Conservation (phyloP, 2,888 invertebrate species). For the Eilema caniola region DNA sequence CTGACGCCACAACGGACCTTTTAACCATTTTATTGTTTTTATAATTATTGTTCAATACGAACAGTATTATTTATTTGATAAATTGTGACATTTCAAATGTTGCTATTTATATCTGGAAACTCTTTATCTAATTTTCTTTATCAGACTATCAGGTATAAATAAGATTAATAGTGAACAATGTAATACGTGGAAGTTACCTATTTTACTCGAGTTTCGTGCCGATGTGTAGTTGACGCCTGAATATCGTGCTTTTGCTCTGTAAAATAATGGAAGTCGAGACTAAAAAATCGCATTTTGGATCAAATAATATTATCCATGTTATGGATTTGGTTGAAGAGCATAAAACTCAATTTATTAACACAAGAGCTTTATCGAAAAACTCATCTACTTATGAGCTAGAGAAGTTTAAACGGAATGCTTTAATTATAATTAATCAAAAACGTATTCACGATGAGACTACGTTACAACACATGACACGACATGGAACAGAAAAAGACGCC, state of each 20-base stretch:
- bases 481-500: background rate
- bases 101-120: no score
- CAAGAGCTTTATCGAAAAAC: background rate
- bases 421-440: constrained; percentile 5
- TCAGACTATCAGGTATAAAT: background rate
- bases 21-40: no score
- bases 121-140: no score
- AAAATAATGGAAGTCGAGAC: background rate
- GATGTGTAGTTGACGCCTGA: background rate
- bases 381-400: constrained; percentile 4
- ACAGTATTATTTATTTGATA: no score
- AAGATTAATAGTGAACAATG: background rate
- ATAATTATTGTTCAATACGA: no score
- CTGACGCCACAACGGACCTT: no score
- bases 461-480: background rate
- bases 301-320: no score
- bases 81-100: no score
- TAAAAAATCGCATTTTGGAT: background rate
- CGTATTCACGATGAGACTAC: background rate
- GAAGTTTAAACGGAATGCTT: background rate
- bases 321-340: background rate
- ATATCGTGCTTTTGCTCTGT: background rate
- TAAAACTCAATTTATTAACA: background rate
- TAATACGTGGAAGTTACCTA: background rate
- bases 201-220: background rate